Base-by-base conservation (phyloP, 2,797 vertebrate genomes). In the Poecilia wingei region DNA sequence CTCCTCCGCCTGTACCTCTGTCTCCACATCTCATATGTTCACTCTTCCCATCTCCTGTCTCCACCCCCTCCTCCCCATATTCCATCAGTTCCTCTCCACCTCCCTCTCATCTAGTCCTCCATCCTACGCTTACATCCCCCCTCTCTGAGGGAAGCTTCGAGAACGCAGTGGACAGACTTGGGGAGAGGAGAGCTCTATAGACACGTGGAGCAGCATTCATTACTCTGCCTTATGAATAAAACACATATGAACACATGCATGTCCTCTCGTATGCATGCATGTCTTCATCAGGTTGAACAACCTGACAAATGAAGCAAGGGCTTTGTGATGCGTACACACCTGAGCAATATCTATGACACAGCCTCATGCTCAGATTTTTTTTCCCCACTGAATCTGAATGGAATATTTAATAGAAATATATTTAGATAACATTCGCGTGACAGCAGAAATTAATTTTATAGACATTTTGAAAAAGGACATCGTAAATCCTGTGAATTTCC, bases 161-260 rank as follows among this genome's bases (percentile, higher is more conserved):
- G 90, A 93, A 90, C 72, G 61, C 79, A 36, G 51, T 86, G 80
- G 90, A 81, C 86, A 43, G 46, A 51, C 82, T 85, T 36, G 41
- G 75, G n/a, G 69, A 86, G 71, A 73, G 77, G 72, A 81, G 90
- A 79, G 84, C 90, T 91, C 87, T 66, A 78, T 86, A 78, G 82
- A 88, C 81, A 87, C 81, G 82, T 86, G 82, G 90, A 70, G 90
- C 78, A 82, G 80, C 89, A 89, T 91, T 87, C 91, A 90, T 83
- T 89, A 90, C 84, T 76, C 73, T 78, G 46, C 76, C 43, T 75
- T 82, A 91, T 93, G 73, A 93, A 93, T 93, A 87, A 92, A 91
- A 75, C 61, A 89, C 81, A 76, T 8, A 66, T 46, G 74, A 53
- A 76, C 80, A 75, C 76, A 84, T 87, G 82, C 80, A 87, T 81